Conservation (phyloP, 2,888 invertebrate genomes). For the Ctenicera cuprea region DNA sequence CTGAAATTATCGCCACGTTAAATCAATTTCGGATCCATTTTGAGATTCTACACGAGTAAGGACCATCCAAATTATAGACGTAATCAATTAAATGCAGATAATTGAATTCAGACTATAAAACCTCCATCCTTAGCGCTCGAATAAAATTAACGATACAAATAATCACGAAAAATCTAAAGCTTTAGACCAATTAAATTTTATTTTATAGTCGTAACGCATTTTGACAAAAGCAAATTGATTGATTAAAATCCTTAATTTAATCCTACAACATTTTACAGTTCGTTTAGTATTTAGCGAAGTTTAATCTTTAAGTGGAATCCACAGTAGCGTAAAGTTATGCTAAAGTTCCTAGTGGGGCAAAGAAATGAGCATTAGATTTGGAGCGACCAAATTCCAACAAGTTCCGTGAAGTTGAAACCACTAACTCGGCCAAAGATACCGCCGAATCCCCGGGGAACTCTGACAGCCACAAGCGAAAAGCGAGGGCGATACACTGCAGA, state of each 20-base stretch:
- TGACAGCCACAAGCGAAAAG: constrained; percentile 43
- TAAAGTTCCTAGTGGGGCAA: constrained; percentile 39
- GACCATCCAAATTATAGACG: too few relatives aligned
- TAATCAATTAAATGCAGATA: too few relatives aligned
- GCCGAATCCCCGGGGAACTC: constrained; percentile 43
- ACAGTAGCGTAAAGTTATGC: constrained; percentile 42
- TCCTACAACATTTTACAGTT: neutral
- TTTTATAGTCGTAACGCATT: too few relatives aligned
- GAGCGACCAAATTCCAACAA: constrained; percentile 43
- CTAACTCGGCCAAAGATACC: constrained; percentile 43
- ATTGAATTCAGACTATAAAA: too few relatives aligned
- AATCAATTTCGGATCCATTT: constrained; percentile 22
- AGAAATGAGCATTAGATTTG: constrained; percentile 49
- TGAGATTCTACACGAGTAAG: neutral
- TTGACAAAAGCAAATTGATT: too few relatives aligned
- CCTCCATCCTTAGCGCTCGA: too few relatives aligned
- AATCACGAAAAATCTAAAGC: too few relatives aligned
- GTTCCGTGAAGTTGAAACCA: constrained; percentile 50
- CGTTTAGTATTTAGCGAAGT: neutral
- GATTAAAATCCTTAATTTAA: too few relatives aligned
- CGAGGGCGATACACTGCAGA: constrained; percentile 54
- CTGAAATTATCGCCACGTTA: constrained; percentile 10
- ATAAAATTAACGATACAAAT: too few relatives aligned
- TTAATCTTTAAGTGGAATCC: constrained; percentile 43
- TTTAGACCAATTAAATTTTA: too few relatives aligned